These are phyloP conservation scores for Apostichopus parvimensis DNA, from an alignment of 35 echinoderm and acorn worm species.

Conservation along the genomic window DNA sequence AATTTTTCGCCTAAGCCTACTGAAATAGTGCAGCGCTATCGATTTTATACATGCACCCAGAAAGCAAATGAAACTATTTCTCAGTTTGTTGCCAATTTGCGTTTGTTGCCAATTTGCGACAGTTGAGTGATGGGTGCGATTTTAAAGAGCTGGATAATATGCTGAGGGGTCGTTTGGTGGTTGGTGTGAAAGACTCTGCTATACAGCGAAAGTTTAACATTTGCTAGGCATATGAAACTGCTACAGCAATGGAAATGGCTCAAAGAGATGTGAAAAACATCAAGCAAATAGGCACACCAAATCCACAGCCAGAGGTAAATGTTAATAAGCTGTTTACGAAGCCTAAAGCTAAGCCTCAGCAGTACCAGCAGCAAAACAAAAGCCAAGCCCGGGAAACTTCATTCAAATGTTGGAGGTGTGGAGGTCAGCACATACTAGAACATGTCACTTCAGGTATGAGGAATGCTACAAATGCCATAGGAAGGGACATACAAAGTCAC, in stretches of 20 bases:
- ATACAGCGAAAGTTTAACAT: no score
- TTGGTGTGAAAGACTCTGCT: background rate
- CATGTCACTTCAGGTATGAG: constrained; percentile 18
- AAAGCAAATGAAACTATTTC: constrained; percentile 17
- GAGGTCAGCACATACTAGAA: background rate
- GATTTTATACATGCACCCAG: constrained; percentile 37
- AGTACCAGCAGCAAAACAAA: background rate
- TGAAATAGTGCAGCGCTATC: constrained; percentile 59
- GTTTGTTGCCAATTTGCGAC: background rate
- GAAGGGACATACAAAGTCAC: constrained; percentile 14
- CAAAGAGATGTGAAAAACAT: constrained; percentile 23
- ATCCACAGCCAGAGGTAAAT: background rate
- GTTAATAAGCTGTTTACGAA: constrained; percentile 5
- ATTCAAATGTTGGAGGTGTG: constrained; percentile 34
- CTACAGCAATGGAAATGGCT: constrained; percentile 39
- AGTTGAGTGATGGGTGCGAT: constrained; percentile 39
- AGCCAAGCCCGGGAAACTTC: background rate
- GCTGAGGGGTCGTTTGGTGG: constrained; percentile 32
- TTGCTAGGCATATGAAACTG: no score
- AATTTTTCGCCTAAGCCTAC: constrained; percentile 46
- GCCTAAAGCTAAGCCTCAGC: background rate
- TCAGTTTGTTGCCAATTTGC: constrained; percentile 10
- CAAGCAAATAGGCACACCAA: background rate
- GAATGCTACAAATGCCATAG: constrained; percentile 46
- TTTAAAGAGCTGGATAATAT: constrained; percentile 12